Percentiles rank a stretch among this genome's conserved stretches.
Conservation (phyloP, 2,113 vertebrate genomes). For the Onychostruthus taczanowskii region DNA sequence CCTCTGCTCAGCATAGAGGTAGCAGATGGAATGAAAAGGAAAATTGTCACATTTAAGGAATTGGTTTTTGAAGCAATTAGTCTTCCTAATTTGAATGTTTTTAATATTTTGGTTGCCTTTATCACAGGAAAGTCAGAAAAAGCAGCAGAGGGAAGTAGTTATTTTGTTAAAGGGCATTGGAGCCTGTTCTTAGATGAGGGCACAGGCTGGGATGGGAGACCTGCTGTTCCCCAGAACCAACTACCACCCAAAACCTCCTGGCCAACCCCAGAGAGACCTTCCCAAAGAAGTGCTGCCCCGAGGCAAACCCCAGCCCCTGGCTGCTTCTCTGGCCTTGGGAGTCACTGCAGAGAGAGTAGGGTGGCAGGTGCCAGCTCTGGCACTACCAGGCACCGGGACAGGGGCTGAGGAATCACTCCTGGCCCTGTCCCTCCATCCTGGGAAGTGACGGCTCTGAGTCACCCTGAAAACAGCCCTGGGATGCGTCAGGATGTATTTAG, state of each 20-base stretch:
- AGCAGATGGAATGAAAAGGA: not conserved
- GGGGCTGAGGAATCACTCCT: fast-evolving
- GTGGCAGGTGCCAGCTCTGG: not conserved
- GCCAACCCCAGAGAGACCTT: not conserved
- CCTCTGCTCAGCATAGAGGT: not conserved
- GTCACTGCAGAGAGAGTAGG: fast-evolving
- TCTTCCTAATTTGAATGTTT: not conserved
- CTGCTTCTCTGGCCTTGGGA: not conserved
- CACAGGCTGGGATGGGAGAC: not conserved
- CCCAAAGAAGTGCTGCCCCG: fast-evolving
- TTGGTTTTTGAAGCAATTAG: not conserved
- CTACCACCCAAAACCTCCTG: not conserved
- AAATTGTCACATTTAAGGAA: not conserved
- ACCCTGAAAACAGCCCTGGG: not conserved
- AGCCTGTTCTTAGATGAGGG: not conserved
- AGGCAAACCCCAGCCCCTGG: not conserved
- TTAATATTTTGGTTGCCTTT: not conserved
- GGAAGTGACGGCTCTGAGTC: not conserved
- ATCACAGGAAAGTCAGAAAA: not conserved
- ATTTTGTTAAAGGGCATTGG: not conserved
- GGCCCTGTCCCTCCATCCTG: not conserved
- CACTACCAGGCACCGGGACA: not conserved
- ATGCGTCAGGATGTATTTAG: not conserved
- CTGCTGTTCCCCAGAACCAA: not conserved
- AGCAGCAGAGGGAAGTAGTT: not conserved